Conservation (phyloP, 2,888 invertebrate species). For the Argyresthia goedartella region DNA sequence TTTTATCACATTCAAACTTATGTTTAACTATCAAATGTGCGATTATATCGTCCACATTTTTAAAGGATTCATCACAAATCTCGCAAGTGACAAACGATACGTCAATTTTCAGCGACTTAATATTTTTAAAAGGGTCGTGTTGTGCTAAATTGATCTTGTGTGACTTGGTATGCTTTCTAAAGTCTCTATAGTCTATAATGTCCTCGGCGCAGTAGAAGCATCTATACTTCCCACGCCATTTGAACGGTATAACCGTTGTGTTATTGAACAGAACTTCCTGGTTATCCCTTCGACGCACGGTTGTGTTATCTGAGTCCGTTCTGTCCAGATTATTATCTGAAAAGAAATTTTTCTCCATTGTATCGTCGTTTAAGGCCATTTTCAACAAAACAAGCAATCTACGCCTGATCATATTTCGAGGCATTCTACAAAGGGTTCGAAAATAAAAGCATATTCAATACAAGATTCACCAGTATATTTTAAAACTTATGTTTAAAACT, state of each 20-base stretch:
- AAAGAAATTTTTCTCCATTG: constrained; percentile 10
- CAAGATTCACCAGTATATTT: neutral
- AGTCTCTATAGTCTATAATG: constrained; percentile 4
- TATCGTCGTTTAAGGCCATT: neutral
- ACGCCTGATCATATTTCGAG: no score
- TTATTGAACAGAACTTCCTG: constrained; percentile 8
- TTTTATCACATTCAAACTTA: constrained; percentile 5
- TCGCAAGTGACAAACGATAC: constrained; percentile 8
- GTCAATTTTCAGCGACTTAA: constrained; percentile 8
- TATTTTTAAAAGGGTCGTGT: neutral
- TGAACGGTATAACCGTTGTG: constrained; percentile 10
- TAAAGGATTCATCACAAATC: constrained; percentile 7
- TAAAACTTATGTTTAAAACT: neutral
- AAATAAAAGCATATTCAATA: neutral
- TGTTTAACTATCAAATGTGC: constrained; percentile 9
- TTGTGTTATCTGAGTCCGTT: neutral
- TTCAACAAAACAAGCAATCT: no score
- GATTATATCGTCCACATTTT: constrained; percentile 4
- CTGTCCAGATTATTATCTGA: constrained; percentile 8
- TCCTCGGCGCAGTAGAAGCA: constrained; percentile 11
- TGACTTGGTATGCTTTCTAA: constrained; percentile 4
- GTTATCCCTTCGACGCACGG: constrained; percentile 1
- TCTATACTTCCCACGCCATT: constrained; percentile 7
- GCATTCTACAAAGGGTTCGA: neutral
- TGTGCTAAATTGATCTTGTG: neutral